These are phyloP conservation scores for Tetranychus truncatus DNA, from an alignment of 2,888 invertebrate genomes.

Conservation along the genomic window DNA sequence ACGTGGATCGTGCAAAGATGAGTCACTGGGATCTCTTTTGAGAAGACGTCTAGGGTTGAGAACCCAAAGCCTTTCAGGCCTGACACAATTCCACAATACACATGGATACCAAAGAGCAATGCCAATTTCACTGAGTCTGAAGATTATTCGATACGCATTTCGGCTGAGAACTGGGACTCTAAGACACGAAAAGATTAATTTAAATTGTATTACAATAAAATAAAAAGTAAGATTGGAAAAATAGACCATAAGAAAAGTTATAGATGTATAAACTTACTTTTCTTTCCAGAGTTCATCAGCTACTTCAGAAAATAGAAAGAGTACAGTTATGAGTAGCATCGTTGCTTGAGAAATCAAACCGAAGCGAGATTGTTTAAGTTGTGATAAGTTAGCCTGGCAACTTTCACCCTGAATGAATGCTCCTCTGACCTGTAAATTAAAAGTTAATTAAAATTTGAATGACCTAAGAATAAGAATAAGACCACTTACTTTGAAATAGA, in stretches of 20 bases:
- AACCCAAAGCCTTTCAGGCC: conserved; percentile 76
- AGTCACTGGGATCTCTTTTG: conserved; percentile 29
- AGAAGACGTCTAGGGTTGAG: conserved; percentile 72
- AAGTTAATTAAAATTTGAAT: too few species aligned
- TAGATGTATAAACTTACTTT: conserved; percentile 43
- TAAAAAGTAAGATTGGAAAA: neutral
- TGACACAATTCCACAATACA: conserved; percentile 83
- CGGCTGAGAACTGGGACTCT: conserved; percentile 71
- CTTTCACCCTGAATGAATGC: conserved; percentile 28
- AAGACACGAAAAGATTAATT: conserved; percentile 23
- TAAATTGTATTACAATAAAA: neutral
- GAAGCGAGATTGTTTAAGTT: conserved; percentile 70
- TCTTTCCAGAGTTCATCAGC: conserved; percentile 81
- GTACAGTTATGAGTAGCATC: conserved; percentile 70
- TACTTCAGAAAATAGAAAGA: conserved; percentile 74
- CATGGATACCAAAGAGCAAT: conserved; percentile 88
- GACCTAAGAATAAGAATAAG: neutral
- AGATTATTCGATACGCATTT: conserved; percentile 78
- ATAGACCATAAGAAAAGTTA: neutral
- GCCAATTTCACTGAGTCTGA: conserved; percentile 74
- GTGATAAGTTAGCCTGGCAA: conserved; percentile 47
- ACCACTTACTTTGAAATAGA: conserved; percentile 59
- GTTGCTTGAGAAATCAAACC: conserved; percentile 73
- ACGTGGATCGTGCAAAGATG: neutral
- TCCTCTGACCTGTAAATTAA: conserved; percentile 26